Conservation (phyloP, 2,113 vertebrate species). For the Archilochus colubris region DNA sequence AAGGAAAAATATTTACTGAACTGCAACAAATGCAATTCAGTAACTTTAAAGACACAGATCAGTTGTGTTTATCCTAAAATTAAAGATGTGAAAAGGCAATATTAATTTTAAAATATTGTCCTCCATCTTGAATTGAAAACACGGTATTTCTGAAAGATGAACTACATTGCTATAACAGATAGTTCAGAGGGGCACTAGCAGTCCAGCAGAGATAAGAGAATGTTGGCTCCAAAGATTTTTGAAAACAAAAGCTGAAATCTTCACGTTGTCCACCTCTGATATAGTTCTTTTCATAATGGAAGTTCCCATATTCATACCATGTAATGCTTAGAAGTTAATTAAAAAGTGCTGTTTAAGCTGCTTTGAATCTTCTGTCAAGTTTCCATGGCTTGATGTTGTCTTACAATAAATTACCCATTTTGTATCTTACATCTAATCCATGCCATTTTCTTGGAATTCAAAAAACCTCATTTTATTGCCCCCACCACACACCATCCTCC, state of each 20-base stretch:
- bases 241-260: conserved; percentile 77
- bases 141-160: conserved; percentile 72
- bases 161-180: conserved; percentile 69
- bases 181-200: conserved; percentile 75
- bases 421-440: conserved; percentile 82
- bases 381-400: conserved; percentile 97
- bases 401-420: conserved; percentile 89
- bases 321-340: conserved; percentile 81
- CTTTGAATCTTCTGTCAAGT: conserved; percentile 92
- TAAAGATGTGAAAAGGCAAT: conserved; percentile 73
- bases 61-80: conserved; percentile 65
- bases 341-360: conserved; percentile 86
- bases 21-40: conserved; percentile 62
- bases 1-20: conserved; percentile 32
- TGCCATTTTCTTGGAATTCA: conserved; percentile 90
- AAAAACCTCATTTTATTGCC: conserved; percentile 89
- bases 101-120: conserved; percentile 73
- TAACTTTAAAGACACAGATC: conserved; percentile 35
- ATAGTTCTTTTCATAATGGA: conserved; percentile 77
- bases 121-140: conserved; percentile 73
- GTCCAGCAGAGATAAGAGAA: conserved; percentile 74
- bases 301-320: conserved; percentile 77
- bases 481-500: conserved; percentile 88
- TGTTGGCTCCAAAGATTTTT: conserved; percentile 75
- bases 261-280: conserved; percentile 76